Evolutionary conservation across 2,113 vertebrate genomes (phyloP).

Genomic region (Carettochelys insculpta): DNA sequence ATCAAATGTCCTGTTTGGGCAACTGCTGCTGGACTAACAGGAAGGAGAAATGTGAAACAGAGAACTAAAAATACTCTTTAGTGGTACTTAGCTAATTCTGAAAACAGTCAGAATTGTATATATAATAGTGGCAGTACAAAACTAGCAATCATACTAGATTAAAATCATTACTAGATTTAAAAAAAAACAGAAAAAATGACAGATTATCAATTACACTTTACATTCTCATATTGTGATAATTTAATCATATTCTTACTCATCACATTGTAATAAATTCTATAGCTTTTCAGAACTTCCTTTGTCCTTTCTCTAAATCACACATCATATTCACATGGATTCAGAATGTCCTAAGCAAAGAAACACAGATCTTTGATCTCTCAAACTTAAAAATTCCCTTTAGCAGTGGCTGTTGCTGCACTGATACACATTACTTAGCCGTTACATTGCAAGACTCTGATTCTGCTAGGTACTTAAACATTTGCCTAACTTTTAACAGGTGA

Average conservation of each 20-base stretch:
- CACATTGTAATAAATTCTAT: not conserved
- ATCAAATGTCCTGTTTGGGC: constrained; percentile 58
- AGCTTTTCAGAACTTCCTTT: not conserved
- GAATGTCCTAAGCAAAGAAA: not conserved
- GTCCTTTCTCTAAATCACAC: not conserved
- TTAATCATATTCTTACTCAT: not conserved
- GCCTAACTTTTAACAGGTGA: not conserved
- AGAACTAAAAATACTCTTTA: constrained; percentile 32
- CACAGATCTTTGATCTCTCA: not conserved
- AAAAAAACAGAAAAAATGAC: not conserved
- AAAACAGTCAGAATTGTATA: constrained; percentile 23
- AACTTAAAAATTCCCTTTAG: not conserved
- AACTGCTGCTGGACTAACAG: constrained; percentile 26
- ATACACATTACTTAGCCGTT: not conserved
- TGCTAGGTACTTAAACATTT: not conserved
- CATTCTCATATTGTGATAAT: not conserved
- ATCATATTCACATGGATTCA: not conserved
- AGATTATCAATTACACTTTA: not conserved
- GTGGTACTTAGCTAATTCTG: constrained; percentile 37
- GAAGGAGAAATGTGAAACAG: constrained; percentile 26
- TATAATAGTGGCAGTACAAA: not conserved
- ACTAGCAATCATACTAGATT: not conserved
- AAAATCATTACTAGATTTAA: too few species aligned
- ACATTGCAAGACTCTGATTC: not conserved
- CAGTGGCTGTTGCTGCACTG: not conserved